Percentiles rank a stretch among this genome's conserved stretches.
These are phyloP conservation scores for Spodoptera frugiperda DNA, from an alignment of 1,140 invertebrate species.

Conservation along the genomic window DNA sequence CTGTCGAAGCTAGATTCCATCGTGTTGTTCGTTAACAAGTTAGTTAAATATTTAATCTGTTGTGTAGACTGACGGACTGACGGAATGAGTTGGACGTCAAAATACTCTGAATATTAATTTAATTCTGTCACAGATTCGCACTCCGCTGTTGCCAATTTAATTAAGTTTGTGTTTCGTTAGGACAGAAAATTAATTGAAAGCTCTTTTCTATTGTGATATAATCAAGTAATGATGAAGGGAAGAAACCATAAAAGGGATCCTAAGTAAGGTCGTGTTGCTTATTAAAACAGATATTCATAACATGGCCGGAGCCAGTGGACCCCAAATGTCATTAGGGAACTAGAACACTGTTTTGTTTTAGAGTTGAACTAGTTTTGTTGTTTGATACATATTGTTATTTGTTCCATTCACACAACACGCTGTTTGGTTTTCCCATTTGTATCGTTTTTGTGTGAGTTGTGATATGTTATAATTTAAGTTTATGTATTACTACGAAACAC, in stretches of 20 bases:
- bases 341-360: slow-evolving; percentile 2
- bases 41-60: slow-evolving; percentile 5
- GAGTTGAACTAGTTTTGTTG: slow-evolving; percentile 1
- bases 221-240: slow-evolving; percentile 32
- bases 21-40: slow-evolving; percentile 7
- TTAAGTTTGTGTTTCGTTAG: slow-evolving; percentile 22
- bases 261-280: slow-evolving; percentile 14
- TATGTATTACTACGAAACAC: too few species aligned
- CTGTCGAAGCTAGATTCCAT: neutral
- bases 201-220: slow-evolving; percentile 38
- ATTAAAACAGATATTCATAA: slow-evolving; percentile 30
- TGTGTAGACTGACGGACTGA: neutral
- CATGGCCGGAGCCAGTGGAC: neutral
- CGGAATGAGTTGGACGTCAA: neutral
- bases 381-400: neutral
- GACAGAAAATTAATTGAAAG: slow-evolving; percentile 37
- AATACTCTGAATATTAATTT: slow-evolving; percentile 29
- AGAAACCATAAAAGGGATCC: slow-evolving; percentile 1
- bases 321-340: slow-evolving; percentile 26
- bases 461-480: too few species aligned
- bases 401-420: too few species aligned
- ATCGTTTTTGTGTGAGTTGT: too few species aligned
- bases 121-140: slow-evolving; percentile 27
- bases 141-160: slow-evolving; percentile 21
- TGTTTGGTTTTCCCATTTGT: too few species aligned